Conservation (phyloP, 1,140 invertebrate genomes). For the Tribolium castaneum region DNA sequence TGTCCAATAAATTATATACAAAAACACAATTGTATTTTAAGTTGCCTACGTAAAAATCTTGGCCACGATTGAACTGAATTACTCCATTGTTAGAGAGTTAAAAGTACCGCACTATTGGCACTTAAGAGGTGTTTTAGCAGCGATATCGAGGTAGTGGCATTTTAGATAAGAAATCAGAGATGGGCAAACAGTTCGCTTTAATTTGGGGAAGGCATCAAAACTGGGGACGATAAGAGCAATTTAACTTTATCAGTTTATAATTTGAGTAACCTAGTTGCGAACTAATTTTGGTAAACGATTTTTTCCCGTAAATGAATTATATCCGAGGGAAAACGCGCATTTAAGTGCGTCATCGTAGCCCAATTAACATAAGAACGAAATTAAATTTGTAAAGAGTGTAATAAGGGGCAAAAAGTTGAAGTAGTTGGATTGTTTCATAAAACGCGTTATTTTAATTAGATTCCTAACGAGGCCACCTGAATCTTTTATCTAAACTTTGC, state of each 20-base stretch:
- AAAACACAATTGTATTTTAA: too few relatives aligned
- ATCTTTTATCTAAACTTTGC: conserved; percentile 31
- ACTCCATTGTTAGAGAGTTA: not conserved
- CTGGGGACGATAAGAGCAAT: conserved; percentile 11
- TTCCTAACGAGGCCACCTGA: conserved; percentile 30
- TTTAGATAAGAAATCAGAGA: not conserved
- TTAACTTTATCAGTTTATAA: conserved; percentile 35
- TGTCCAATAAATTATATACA: too few relatives aligned
- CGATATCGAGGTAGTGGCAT: too few relatives aligned
- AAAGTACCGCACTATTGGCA: not conserved
- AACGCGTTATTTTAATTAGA: conserved; percentile 34
- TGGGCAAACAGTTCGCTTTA: not conserved
- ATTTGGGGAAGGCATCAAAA: conserved; percentile 2
- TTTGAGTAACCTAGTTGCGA: conserved; percentile 19
- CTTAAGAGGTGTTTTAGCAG: too few relatives aligned
- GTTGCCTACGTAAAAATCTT: not conserved
- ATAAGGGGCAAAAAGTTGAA: conserved; percentile 31
- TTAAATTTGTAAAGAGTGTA: conserved; percentile 23
- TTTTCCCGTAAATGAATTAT: conserved; percentile 15
- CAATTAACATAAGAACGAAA: conserved; percentile 36
- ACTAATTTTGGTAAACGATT: conserved; percentile 30
- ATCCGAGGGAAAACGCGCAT: conserved; percentile 7
- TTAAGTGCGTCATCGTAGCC: conserved; percentile 8
- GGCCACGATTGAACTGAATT: not conserved
- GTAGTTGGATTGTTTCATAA: conserved; percentile 8